Evolutionary conservation across 1,140 invertebrate genomes (phyloP), one percentile per base, ranked within the genome.

Genomic region (Homarus americanus): DNA sequence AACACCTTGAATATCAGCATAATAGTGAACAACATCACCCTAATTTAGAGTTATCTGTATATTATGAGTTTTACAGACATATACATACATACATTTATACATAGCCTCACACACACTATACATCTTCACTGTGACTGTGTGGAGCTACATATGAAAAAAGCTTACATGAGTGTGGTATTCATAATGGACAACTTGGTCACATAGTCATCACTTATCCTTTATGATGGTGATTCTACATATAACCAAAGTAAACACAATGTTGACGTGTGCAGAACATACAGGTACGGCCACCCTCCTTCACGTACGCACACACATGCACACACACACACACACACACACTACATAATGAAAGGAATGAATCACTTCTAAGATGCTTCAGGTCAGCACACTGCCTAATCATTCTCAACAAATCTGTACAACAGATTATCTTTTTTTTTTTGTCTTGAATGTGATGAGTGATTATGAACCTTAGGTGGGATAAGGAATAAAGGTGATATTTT

Each of bases 191-290:
- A 3, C 24, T 20, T 0, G 36, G n/a, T 41, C 1, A 34, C 9
- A 53, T 82, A 12, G 58, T 34, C 24, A 58, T 34, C n/a, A 58
- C 28, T 82, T 79, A 49, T 32, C 20, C 28, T 41, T 5, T 12
- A 49, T 79, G 10, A 17, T 79, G 24, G 24, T 49, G 40, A 49
- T 49, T 24, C 44, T 82, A 38, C 58, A 34, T 73, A 34, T 75
- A 66, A 73, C n/a, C 66, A 85, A 49, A 49, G 20, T 28, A 87
- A 79, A 38, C 24, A 41, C 15, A 78, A 44, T 78, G 49, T 40
- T 36, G 44, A 78, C 44, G 79, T 78, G 73, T 83, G 82, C 53
- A 58, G 58, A 66, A 82, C 80, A 75, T 58, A 75, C 83, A 86
- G 36, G 49, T 75, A 86, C 38, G 69, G 38, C 40, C 82, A 83